phyloP scores from a whole-genome alignment of 1,140 invertebrate genomes.

The Caerostris darwini region DNA sequence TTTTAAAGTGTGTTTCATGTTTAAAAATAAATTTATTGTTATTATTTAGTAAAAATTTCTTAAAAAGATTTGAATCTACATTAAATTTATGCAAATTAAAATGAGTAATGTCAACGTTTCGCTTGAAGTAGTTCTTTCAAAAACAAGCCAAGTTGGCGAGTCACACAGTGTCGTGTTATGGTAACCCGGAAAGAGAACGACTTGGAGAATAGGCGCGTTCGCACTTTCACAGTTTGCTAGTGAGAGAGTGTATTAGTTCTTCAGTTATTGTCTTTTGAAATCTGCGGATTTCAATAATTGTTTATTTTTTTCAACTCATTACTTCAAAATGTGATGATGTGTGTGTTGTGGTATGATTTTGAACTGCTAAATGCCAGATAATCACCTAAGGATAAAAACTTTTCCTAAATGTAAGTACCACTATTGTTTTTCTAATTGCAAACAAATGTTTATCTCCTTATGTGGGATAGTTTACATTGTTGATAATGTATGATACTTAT shows the following conservation, averaged over 20 bases:
- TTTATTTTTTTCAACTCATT: background rate
- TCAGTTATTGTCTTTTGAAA: background rate
- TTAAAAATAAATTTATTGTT: too few relatives aligned
- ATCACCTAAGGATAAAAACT: background rate
- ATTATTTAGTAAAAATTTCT: too few relatives aligned
- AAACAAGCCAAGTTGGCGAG: background rate
- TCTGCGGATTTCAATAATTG: background rate
- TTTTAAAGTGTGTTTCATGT: too few relatives aligned
- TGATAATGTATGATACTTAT: too few relatives aligned
- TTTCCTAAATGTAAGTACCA: background rate
- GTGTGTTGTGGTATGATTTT: constrained; percentile 1
- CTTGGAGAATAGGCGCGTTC: background rate
- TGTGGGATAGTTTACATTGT: background rate
- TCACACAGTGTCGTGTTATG: background rate
- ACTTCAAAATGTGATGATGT: constrained; percentile 1
- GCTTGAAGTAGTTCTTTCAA: too few relatives aligned
- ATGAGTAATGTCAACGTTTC: too few relatives aligned
- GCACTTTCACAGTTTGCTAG: background rate
- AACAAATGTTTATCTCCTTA: background rate
- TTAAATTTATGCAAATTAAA: too few relatives aligned
- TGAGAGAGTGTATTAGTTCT: background rate
- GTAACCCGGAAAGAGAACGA: background rate
- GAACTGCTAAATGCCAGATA: background rate
- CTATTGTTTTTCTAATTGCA: background rate
- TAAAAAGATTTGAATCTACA: too few relatives aligned